Conservation (phyloP, 37 sponge, comb jelly and placozoan species). For the Oopsacas minuta region DNA sequence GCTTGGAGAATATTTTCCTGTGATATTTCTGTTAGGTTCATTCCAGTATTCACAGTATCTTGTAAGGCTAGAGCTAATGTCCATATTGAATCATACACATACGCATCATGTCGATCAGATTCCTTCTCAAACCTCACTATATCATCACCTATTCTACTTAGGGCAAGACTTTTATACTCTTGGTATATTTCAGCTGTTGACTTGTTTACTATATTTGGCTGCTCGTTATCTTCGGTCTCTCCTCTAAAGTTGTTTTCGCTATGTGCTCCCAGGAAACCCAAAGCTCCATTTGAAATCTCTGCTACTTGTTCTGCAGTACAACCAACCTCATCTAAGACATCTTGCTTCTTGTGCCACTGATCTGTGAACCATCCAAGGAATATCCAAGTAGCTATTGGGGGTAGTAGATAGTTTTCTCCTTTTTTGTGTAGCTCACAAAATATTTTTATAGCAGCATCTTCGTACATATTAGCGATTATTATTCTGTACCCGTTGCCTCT, state of each 20-base stretch:
- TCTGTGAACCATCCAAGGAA: slow-evolving; percentile 14
- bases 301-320: background rate
- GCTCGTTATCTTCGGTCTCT: background rate
- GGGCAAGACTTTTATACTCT: background rate
- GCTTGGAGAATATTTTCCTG: background rate
- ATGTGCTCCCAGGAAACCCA: background rate
- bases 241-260: background rate
- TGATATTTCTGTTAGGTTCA: background rate
- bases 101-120: background rate
- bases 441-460: background rate
- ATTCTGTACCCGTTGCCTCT: background rate
- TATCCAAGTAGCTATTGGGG: background rate
- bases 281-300: background rate
- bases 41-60: background rate
- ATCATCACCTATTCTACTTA: background rate
- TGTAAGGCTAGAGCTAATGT: background rate
- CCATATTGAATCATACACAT: background rate
- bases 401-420: background rate
- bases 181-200: background rate
- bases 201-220: background rate
- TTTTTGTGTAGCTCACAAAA: background rate
- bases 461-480: slow-evolving; percentile 7
- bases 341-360: background rate
- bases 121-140: background rate
- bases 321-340: background rate